Evolutionary conservation across 2,888 invertebrate species (phyloP).

Genomic region (Drosophila kanekoi): DNA sequence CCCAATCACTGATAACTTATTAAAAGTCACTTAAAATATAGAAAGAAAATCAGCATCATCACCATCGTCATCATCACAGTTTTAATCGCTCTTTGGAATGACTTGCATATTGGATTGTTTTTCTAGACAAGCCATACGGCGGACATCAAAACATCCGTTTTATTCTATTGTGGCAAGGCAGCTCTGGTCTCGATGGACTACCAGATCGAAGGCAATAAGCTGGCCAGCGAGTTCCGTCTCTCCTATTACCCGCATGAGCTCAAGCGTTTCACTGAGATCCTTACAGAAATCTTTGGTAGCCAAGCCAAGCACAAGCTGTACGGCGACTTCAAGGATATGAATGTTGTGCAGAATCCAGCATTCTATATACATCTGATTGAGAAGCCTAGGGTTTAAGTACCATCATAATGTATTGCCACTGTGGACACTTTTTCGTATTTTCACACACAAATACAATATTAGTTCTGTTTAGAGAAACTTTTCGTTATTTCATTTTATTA

Average conservation of each 20-base stretch:
- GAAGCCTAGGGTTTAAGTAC: slow-evolving; percentile 85
- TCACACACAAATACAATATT: slow-evolving; percentile 55
- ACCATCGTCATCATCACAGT: neutral
- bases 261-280: slow-evolving; percentile 89
- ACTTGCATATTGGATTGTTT: slow-evolving; percentile 43
- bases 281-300: slow-evolving; percentile 89
- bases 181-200: slow-evolving; percentile 93
- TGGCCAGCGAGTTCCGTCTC: slow-evolving; percentile 91
- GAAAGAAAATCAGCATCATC: slow-evolving; percentile 16
- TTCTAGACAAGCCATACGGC: slow-evolving; percentile 91
- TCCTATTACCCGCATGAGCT: slow-evolving; percentile 95
- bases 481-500: slow-evolving; percentile 20
- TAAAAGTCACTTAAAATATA: slow-evolving; percentile 15
- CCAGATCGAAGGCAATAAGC: slow-evolving; percentile 88
- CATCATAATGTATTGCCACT: slow-evolving; percentile 29
- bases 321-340: slow-evolving; percentile 92
- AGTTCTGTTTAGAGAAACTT: slow-evolving; percentile 46
- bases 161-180: slow-evolving; percentile 91
- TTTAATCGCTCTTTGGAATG: slow-evolving; percentile 40
- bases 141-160: slow-evolving; percentile 93
- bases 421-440: slow-evolving; percentile 21
- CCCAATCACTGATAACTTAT: slow-evolving; percentile 47
- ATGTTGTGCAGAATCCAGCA: slow-evolving; percentile 88
- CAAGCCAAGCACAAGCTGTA: slow-evolving; percentile 89
- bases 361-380: slow-evolving; percentile 95